Percentiles rank a stretch among this genome's conserved stretches.
Evolutionary conservation across 1,140 invertebrate species (phyloP).

Genomic region (Aphidius gifuensis): DNA sequence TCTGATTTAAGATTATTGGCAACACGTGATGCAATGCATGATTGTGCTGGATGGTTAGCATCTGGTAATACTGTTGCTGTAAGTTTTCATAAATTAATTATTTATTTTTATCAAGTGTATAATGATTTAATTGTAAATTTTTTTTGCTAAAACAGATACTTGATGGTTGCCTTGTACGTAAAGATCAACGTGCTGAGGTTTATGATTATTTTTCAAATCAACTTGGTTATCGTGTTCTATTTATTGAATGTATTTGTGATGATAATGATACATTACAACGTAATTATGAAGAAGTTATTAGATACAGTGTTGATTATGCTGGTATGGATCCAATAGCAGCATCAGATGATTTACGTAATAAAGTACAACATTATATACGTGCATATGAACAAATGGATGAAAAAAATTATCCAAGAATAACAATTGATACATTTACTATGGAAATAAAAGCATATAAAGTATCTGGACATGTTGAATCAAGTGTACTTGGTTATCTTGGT

Average conservation of each 20-base stretch:
- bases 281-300: conserved; percentile 87
- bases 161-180: conserved; percentile 89
- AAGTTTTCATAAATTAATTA: conserved; percentile 45
- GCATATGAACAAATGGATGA: conserved; percentile 77
- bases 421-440: conserved; percentile 68
- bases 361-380: conserved; percentile 81
- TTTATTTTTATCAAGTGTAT: too few relatives aligned
- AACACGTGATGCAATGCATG: conserved; percentile 78
- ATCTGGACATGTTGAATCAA: conserved; percentile 68
- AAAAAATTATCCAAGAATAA: conserved; percentile 59
- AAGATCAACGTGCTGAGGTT: conserved; percentile 73
- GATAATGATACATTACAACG: conserved; percentile 76
- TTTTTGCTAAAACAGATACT: conserved; percentile 66
- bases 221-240: conserved; percentile 82
- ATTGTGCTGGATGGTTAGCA: conserved; percentile 75
- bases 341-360: conserved; percentile 75
- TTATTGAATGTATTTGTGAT: conserved; percentile 89
- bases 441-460: conserved; percentile 61
- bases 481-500: conserved; percentile 76
- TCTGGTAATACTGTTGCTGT: conserved; percentile 78
- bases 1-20: conserved; percentile 74
- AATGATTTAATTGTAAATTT: conserved; percentile 7
- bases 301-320: conserved; percentile 86
- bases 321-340: conserved; percentile 74
- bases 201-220: conserved; percentile 70